phyloP scores from a whole-genome alignment of 2,113 vertebrate genomes.

The Pollimyrus isidori region DNA sequence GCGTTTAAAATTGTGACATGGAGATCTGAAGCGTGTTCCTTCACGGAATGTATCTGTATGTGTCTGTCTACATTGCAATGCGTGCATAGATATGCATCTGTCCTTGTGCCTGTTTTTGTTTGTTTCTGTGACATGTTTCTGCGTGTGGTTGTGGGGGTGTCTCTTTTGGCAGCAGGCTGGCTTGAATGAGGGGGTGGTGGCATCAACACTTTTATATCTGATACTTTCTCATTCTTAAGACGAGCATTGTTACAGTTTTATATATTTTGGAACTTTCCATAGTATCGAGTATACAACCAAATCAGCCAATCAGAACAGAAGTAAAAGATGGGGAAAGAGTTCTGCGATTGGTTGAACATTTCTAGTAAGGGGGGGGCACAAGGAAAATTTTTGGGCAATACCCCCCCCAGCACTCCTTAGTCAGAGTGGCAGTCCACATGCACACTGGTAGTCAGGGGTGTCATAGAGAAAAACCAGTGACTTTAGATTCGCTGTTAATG shows the following conservation, averaged over 20 bases:
- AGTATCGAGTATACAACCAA: background rate
- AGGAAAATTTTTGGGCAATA: background rate
- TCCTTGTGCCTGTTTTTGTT: background rate
- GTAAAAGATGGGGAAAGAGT: background rate
- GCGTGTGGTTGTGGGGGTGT: background rate
- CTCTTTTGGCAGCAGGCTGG: background rate
- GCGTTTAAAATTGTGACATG: background rate
- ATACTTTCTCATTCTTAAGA: background rate
- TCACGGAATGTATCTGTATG: background rate
- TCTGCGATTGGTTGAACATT: background rate
- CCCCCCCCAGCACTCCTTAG: background rate
- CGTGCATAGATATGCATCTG: background rate
- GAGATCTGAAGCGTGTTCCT: background rate
- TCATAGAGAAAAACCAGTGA: background rate
- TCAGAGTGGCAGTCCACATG: background rate
- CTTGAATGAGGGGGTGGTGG: background rate
- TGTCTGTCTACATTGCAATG: background rate
- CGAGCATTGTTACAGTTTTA: background rate
- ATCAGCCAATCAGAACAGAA: background rate
- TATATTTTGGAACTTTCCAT: background rate
- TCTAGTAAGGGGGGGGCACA: background rate
- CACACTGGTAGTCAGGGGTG: background rate
- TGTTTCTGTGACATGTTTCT: conserved; percentile 2
- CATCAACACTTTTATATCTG: background rate
- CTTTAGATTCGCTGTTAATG: background rate